These are phyloP conservation scores for Cephus cinctus DNA, from an alignment of 1,140 invertebrate genomes.

Conservation along the genomic window DNA sequence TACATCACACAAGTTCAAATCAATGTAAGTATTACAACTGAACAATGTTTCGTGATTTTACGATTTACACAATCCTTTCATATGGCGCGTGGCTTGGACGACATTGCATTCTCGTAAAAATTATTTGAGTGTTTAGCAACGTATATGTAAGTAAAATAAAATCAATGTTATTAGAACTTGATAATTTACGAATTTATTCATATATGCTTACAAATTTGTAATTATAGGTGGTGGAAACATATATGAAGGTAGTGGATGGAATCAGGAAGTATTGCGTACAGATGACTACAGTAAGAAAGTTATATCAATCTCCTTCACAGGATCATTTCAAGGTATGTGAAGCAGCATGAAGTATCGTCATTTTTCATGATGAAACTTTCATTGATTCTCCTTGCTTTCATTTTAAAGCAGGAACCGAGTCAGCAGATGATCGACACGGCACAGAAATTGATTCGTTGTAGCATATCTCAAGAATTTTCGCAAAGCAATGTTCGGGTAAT, in stretches of 20 bases:
- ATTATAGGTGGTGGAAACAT: conserved; percentile 75
- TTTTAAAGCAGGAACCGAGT: conserved; percentile 61
- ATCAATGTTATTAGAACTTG: conserved; percentile 1
- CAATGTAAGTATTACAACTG: conserved; percentile 57
- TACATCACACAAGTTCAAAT: conserved; percentile 68
- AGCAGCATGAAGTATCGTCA: too few relatives aligned
- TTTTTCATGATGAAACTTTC: conserved; percentile 4
- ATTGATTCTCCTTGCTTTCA: conserved; percentile 6
- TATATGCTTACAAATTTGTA: conserved; percentile 61
- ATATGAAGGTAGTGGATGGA: conserved; percentile 78
- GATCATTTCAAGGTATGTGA: conserved; percentile 48
- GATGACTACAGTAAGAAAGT: conserved; percentile 53
- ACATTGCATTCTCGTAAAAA: conserved; percentile 66
- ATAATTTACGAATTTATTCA: background rate
- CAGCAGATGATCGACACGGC: conserved; percentile 57
- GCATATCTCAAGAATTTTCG: conserved; percentile 59
- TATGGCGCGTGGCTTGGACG: conserved; percentile 58
- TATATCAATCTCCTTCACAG: conserved; percentile 54
- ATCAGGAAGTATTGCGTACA: conserved; percentile 70
- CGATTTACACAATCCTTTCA: conserved; percentile 62
- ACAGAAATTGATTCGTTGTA: conserved; percentile 63
- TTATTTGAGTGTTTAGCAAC: conserved; percentile 1
- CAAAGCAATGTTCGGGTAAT: conserved; percentile 61
- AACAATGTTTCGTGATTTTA: conserved; percentile 53
- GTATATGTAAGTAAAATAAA: background rate